Evolutionary conservation across 2,797 vertebrate genomes (phyloP), one percentile per base, ranked within the genome.

Genomic region (Sebastes vulpes): DNA sequence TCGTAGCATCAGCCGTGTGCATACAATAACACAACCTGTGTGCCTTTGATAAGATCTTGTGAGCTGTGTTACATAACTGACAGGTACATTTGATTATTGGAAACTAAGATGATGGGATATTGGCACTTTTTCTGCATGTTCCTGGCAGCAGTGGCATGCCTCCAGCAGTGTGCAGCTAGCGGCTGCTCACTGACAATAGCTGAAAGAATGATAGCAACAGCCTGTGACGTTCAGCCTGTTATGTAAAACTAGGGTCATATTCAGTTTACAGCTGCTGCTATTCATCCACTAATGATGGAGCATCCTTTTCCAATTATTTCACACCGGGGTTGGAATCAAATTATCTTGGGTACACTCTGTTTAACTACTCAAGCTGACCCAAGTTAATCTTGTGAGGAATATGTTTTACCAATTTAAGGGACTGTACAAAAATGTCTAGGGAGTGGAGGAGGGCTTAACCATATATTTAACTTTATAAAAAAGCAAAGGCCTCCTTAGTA

Each of bases 281-380:
- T 65, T 35, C 14, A 66, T 54, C 61, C 46, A 42, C 35, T 52
- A 52, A 71, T 25, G 23, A 29, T 6, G 9, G 3, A 23, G 32
- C 6, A 28, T 59, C 20, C n/a, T 48, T 81, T 77, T 60, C 8
- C 29, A 46, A n/a, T 65, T 25, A 65, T 84, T 69, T 38, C 11
- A 32, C 63, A 31, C 26, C 0, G 1, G 18, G 42, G 3, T 16
- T 54, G 23, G 16, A 58, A n/a, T 65, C 6, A 56, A 25, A 38
- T 56, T 9, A 48, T 52, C 23, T 28, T 23, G 5, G 46, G 31
- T 46, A 31, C 0, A 4, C n/a, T 32, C 14, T 61, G 18, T 75
- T 52, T 65, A 5, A 58, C 20, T n/a, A 5, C 20, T 35, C 4
- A 3, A 25, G 9, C 3, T 48, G 25, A 60, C 46, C 14, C 3